Conservation (phyloP, 1,140 invertebrate species). For the Trichogramma pretiosum region DNA sequence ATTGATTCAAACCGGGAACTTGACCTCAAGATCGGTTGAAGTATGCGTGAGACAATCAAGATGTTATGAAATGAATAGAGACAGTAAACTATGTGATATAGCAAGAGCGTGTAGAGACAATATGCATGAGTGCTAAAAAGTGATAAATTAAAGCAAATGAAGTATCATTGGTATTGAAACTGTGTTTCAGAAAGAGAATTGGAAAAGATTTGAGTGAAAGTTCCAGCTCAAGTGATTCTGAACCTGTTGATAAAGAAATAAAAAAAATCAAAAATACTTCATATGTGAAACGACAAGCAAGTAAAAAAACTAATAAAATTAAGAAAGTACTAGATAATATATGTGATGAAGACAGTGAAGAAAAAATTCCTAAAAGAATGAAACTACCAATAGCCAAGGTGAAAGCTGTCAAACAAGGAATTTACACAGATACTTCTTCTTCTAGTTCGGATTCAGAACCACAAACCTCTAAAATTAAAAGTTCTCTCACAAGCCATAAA, state of each 20-base stretch:
- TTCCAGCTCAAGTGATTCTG: slow-evolving; percentile 2
- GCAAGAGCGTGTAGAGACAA: slow-evolving; percentile 18
- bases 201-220: slow-evolving; percentile 12
- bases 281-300: not conserved
- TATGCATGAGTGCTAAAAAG: slow-evolving; percentile 21
- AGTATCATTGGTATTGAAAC: slow-evolving; percentile 23
- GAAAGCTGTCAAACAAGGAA: too few relatives aligned
- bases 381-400: too few relatives aligned
- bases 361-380: too few relatives aligned
- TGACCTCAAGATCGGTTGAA: slow-evolving; percentile 7
- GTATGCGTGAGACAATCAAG: slow-evolving; percentile 6
- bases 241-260: slow-evolving; percentile 5
- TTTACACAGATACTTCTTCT: too few relatives aligned
- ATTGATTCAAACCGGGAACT: slow-evolving; percentile 7
- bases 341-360: slow-evolving; percentile 17
- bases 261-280: slow-evolving; percentile 14
- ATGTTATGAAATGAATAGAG: slow-evolving; percentile 9
- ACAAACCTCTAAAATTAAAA: too few relatives aligned
- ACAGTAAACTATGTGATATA: slow-evolving; percentile 10
- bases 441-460: slow-evolving; percentile 3
- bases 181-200: slow-evolving; percentile 31
- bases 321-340: slow-evolving; percentile 3
- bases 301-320: not conserved
- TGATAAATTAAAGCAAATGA: slow-evolving; percentile 19
- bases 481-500: too few relatives aligned